Percentiles rank a stretch among this genome's conserved stretches.
Evolutionary conservation across 2,888 invertebrate species (phyloP).

Genomic region (Melipona bicolor): DNA sequence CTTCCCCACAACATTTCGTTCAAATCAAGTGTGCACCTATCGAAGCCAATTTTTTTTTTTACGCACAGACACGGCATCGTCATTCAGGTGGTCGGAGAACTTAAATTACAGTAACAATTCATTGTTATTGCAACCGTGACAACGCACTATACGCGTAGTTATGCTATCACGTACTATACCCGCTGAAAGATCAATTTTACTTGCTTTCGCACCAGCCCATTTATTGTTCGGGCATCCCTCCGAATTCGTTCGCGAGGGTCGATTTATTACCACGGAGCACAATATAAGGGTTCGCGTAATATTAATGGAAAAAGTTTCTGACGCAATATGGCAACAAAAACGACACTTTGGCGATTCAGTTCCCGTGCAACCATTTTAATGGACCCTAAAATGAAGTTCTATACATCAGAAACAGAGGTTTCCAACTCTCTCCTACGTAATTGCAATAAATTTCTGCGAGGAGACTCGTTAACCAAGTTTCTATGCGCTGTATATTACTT

Average conservation of each 20-base stretch:
- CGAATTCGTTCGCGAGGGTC: conserved; percentile 59
- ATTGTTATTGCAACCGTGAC: conserved; percentile 49
- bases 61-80: conserved; percentile 2
- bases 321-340: conserved; percentile 53
- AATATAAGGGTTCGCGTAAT: conserved; percentile 44
- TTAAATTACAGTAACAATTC: conserved; percentile 52
- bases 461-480: conserved; percentile 22
- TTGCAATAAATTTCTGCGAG: conserved; percentile 49
- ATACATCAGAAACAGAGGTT: conserved; percentile 27
- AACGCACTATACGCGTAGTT: conserved; percentile 36
- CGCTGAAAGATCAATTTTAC: conserved; percentile 62
- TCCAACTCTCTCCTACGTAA: conserved; percentile 29
- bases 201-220: conserved; percentile 52
- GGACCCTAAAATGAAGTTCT: conserved; percentile 42
- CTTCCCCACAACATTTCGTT: not conserved
- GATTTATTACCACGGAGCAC: conserved; percentile 57
- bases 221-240: conserved; percentile 60
- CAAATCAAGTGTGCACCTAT: not conserved
- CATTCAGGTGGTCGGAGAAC: conserved; percentile 12
- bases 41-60: conserved; percentile 33
- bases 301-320: conserved; percentile 67
- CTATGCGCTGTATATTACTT: not conserved
- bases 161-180: conserved; percentile 58
- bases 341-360: conserved; percentile 44
- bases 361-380: conserved; percentile 53